These are phyloP conservation scores for Apus apus DNA, from an alignment of 2,113 vertebrate species.

Conservation along the genomic window DNA sequence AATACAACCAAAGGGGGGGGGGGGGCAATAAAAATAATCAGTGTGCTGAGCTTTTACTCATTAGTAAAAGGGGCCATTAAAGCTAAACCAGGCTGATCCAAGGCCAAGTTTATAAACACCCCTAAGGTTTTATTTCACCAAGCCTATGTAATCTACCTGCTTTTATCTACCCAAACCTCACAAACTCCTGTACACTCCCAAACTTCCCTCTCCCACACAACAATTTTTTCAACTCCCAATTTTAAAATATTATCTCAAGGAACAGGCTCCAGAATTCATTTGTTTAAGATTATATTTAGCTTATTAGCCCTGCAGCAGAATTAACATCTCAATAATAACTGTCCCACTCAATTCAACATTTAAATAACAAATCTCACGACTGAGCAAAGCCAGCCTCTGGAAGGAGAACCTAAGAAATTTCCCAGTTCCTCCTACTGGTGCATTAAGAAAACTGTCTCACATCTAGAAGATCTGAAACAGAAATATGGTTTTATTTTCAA, in stretches of 20 bases:
- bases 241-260: neutral
- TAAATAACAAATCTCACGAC: neutral
- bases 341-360: neutral
- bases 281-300: neutral
- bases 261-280: neutral
- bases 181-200: neutral
- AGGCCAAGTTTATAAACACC: neutral
- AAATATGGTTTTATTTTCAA: neutral
- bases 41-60: neutral
- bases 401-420: neutral
- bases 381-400: neutral
- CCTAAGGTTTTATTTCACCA: neutral
- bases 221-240: neutral
- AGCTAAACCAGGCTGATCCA: neutral
- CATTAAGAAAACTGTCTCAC: neutral
- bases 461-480: neutral
- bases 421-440: neutral
- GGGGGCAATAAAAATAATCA: neutral
- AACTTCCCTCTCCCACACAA: neutral
- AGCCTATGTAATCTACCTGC: neutral
- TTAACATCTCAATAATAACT: neutral
- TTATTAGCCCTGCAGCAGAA: neutral
- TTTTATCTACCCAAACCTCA: neutral
- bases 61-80: neutral
- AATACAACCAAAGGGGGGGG: neutral